phyloP scores from a whole-genome alignment of 2,797 vertebrate genomes.

The Fundulus diaphanus region DNA sequence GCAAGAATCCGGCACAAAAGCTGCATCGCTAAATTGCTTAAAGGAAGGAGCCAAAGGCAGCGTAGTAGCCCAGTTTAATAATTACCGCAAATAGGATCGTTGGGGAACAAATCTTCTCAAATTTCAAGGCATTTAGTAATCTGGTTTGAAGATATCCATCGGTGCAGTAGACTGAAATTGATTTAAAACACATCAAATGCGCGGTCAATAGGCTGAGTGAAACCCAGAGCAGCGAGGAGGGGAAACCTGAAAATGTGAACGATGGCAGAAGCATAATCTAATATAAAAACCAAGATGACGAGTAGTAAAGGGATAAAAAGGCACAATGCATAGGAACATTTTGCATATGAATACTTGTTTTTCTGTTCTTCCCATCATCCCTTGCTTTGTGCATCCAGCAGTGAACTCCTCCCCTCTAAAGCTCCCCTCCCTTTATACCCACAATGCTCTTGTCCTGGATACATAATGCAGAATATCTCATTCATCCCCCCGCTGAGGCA shows the following conservation, averaged over 20 bases:
- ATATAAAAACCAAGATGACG: constrained; percentile 23
- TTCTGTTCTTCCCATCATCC: constrained; percentile 38
- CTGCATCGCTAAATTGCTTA: constrained; percentile 60
- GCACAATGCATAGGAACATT: constrained; percentile 25
- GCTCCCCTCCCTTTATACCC: constrained; percentile 47
- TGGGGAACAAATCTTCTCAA: constrained; percentile 25
- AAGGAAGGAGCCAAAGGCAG: constrained; percentile 44
- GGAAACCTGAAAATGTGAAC: constrained; percentile 20
- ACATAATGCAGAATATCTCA: constrained; percentile 63
- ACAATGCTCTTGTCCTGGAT: constrained; percentile 67
- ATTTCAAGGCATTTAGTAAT: constrained; percentile 23
- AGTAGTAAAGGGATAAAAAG: constrained; percentile 39
- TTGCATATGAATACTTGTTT: constrained; percentile 66
- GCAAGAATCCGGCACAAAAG: constrained; percentile 53
- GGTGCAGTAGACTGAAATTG: constrained; percentile 6
- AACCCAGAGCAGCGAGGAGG: neutral
- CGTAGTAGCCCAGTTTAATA: constrained; percentile 34
- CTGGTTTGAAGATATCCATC: constrained; percentile 16
- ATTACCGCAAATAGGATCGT: constrained; percentile 48
- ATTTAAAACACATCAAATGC: constrained; percentile 18
- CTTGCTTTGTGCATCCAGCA: constrained; percentile 6
- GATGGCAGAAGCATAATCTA: constrained; percentile 19
- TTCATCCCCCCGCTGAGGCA: constrained; percentile 62
- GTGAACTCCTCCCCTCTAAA: constrained; percentile 18
- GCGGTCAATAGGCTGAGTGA: neutral